Base-by-base conservation (phyloP, 23 tunicate species). In the Styela clava region DNA sequence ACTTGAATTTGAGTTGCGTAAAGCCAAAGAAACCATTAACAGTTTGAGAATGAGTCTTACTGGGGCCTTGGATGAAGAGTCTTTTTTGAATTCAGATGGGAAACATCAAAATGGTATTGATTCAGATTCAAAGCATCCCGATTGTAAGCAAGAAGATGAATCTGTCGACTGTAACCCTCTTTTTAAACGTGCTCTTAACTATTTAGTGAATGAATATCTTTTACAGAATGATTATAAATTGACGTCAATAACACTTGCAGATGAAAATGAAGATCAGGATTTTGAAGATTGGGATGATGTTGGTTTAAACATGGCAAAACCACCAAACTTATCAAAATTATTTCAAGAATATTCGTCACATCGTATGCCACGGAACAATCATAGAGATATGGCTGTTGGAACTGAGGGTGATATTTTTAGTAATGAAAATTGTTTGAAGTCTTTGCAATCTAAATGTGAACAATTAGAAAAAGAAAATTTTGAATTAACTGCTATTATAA, bases 251-350 rank as follows among this genome's bases (percentile, higher is more conserved):
- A 93, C 98, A 1, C 86, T 93, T 62, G 79, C 90, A 3, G 98
- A 93, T 63, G 98, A 93, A 81, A 84, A 84, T 82, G 89, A 74
- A 44, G 93, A 81, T 30, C 98, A 92, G 88, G 97, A 92, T 56
- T 92, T 92, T 84, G 97, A 92, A 87, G 97, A 92, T 30, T 92
- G 97, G 97, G 79, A 92, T 64, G 97, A 92, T 84, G 97, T 92
- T 23, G 97, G 97, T 2, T 16, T 92, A 20, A 92, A 92, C 79
- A 92, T 91, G 36, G 71, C 97, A 21, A 92, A 92, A 79, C 97
- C 97, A 2, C 97, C 92, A 2, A 91, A 63, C 44, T 68, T 92
- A 62, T 51, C 87, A 23, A 63, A 35, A n/a, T 79, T 92, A 31
- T 92, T 88, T 56, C 70, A 88, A 65, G 88, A 87, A 35, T 84